Evolutionary conservation across 2,797 vertebrate species (phyloP).

Genomic region (Pampus argenteus): DNA sequence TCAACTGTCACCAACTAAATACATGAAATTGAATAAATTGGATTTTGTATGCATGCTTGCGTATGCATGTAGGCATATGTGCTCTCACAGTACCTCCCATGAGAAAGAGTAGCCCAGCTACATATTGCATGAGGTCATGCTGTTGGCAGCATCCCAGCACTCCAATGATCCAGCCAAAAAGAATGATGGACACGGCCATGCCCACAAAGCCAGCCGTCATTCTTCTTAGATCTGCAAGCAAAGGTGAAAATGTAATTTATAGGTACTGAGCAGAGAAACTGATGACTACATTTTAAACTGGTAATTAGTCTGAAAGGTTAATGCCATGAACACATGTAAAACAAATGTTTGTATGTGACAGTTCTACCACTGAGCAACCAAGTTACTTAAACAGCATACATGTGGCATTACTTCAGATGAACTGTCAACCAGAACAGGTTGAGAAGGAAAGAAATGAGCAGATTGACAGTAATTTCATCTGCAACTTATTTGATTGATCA

Average conservation of each 20-base stretch:
- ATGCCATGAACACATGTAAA: background rate
- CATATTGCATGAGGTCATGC: constrained; percentile 97
- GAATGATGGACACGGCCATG: constrained; percentile 96
- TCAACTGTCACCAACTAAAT: constrained; percentile 46
- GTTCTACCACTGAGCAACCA: background rate
- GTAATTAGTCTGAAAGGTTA: background rate
- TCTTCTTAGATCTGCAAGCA: constrained; percentile 89
- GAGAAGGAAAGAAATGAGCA: too few relatives aligned
- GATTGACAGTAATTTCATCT: too few relatives aligned
- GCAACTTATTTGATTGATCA: too few relatives aligned
- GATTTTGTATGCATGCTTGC: constrained; percentile 49
- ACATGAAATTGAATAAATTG: constrained; percentile 44
- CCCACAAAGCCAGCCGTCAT: constrained; percentile 97
- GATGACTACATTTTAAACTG: background rate
- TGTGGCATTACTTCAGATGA: too few relatives aligned
- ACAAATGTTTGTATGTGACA: too few relatives aligned
- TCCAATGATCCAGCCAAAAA: constrained; percentile 95
- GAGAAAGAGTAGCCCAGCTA: constrained; percentile 96
- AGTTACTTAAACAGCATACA: too few relatives aligned
- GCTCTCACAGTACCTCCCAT: constrained; percentile 92
- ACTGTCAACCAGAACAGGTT: too few relatives aligned
- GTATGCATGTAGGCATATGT: constrained; percentile 45
- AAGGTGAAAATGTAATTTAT: constrained; percentile 12
- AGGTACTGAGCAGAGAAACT: background rate
- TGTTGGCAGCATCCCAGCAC: constrained; percentile 95